Evolutionary conservation across 2,113 vertebrate species (phyloP), one percentile per base, ranked within the genome.

Genomic region (Grammomys surdaster): DNA sequence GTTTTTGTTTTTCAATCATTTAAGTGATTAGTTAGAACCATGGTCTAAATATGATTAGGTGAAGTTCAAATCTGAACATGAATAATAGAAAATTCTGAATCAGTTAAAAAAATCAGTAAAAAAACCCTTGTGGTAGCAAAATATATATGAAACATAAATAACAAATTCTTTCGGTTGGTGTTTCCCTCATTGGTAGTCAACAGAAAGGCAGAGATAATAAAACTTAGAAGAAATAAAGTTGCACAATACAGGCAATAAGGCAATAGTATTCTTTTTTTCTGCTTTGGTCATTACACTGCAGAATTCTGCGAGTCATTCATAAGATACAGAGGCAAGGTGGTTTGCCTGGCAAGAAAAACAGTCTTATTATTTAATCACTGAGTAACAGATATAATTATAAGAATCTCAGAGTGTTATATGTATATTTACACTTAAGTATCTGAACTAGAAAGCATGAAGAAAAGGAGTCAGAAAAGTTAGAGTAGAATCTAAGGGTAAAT

Each of bases 61-160:
- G 26, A 77, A 69, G 54, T 89, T 95, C 80, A 40, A 56, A 73
- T 84, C 77, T 93, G 87, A 46, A 40, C 56, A 31, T 76, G 86
- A 78, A 67, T 80, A 43, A 81, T 76, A 86, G 43, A 24, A 88
- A 88, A 65, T 54, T 13, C 19, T 80, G 14, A 80, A 7, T 80
- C 31, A 40, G 24, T 73, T 19, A 69, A 69, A 84, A 94, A 91
- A 48, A 70, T 81, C 75, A 60, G 20, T 20, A 56, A 54, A 84
- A 24, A 40, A 40, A 40, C 2, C 40, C 40, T 40, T 40, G 40
- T 40, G 40, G 40, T 40, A 60, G 20, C 26, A 56, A 54, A 84
- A 24, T 24, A 40, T 31, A 12, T 31, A 36, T 90, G 46, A 75
- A 85, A 81, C 87, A 93, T 56, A 65, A 87, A 43, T 46, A 54